phyloP scores from a whole-genome alignment of 2,888 invertebrate genomes.

The Tenthredo notha region DNA sequence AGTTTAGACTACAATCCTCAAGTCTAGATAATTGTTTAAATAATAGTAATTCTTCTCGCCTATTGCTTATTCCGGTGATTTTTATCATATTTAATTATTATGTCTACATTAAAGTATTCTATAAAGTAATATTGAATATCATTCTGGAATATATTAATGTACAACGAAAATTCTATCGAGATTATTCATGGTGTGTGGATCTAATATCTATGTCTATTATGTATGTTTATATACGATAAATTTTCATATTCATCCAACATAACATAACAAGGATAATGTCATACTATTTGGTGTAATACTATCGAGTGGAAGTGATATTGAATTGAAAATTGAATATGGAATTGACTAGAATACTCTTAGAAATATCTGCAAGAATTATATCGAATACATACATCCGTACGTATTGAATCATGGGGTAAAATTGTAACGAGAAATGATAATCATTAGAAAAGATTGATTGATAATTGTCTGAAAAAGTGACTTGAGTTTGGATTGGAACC shows the following conservation, averaged over 20 bases:
- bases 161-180: conserved; percentile 20
- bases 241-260: conserved; percentile 3
- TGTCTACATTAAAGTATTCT: conserved; percentile 25
- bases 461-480: conserved; percentile 35
- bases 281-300: conserved; percentile 39
- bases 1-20: conserved; percentile 2
- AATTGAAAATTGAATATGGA: conserved; percentile 3
- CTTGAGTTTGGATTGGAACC: conserved; percentile 65
- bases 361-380: conserved; percentile 18
- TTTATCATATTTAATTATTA: neutral
- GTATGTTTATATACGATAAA: conserved; percentile 21
- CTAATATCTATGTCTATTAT: conserved; percentile 41
- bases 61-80: neutral
- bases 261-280: conserved; percentile 2
- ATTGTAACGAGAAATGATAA: conserved; percentile 34
- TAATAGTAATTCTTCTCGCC: neutral
- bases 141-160: conserved; percentile 3
- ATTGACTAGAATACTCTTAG: conserved; percentile 7
- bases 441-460: conserved; percentile 26
- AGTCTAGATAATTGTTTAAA: conserved; percentile 17
- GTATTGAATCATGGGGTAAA: conserved; percentile 9
- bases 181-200: conserved; percentile 19
- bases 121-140: neutral
- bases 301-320: neutral
- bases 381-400: conserved; percentile 40